These are phyloP conservation scores for Psittacus erithacus DNA, from an alignment of 2,113 vertebrate species.

Conservation along the genomic window DNA sequence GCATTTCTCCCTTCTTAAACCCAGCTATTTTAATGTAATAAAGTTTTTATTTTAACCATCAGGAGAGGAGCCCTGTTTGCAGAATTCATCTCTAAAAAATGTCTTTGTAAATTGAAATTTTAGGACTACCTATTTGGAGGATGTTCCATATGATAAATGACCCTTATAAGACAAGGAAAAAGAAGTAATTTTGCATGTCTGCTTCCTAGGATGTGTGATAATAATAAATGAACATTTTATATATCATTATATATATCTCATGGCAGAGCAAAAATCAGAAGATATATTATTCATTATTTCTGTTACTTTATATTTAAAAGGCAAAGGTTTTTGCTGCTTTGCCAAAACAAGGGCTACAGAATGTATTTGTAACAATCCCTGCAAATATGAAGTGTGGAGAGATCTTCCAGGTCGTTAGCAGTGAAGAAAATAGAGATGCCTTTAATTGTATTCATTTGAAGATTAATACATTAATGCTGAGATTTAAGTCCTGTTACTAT, in stretches of 20 bases:
- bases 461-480: constrained; percentile 71
- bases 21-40: constrained; percentile 29
- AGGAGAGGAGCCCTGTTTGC: constrained; percentile 24
- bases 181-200: constrained; percentile 72
- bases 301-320: constrained; percentile 59
- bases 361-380: constrained; percentile 28
- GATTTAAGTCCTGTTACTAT: constrained; percentile 64
- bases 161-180: constrained; percentile 40
- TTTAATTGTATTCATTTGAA: constrained; percentile 69
- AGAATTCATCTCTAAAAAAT: constrained; percentile 64
- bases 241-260: constrained; percentile 64
- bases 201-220: constrained; percentile 61
- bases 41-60: constrained; percentile 55
- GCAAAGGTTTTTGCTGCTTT: constrained; percentile 53
- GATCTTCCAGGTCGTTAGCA: constrained; percentile 55
- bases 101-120: constrained; percentile 67
- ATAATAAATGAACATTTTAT: constrained; percentile 75
- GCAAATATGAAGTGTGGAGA: constrained; percentile 1
- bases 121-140: constrained; percentile 67
- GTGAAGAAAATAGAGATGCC: constrained; percentile 35
- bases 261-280: constrained; percentile 42
- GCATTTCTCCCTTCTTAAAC: neutral
- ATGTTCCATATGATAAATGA: constrained; percentile 60
- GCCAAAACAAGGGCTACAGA: constrained; percentile 32
- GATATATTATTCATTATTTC: constrained; percentile 56